Percentiles rank a stretch among this genome's conserved stretches.
phyloP scores from a whole-genome alignment of 2,113 vertebrate species.

The Coregonus clupeaformis region DNA sequence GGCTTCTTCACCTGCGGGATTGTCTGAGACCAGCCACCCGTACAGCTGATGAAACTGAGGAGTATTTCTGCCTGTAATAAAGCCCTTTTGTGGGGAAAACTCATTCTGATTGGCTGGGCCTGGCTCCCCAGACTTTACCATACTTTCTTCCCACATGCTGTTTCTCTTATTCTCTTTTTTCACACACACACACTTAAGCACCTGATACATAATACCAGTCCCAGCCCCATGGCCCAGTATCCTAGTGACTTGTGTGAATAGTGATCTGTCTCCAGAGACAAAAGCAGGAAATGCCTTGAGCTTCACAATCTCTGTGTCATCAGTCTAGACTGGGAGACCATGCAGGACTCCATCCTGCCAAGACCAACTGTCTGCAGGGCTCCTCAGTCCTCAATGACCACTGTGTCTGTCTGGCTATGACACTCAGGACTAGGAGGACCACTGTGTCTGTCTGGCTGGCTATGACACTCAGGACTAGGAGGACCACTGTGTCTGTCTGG shows the following conservation, averaged over 20 bases:
- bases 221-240: constrained; percentile 18
- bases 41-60: too few relatives aligned
- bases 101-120: too few relatives aligned
- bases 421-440: neutral
- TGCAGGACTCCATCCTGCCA: constrained; percentile 50
- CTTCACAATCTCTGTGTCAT: constrained; percentile 72
- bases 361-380: constrained; percentile 22
- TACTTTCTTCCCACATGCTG: neutral
- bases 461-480: neutral
- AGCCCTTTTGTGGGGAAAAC: too few relatives aligned
- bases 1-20: too few relatives aligned
- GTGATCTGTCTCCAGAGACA: constrained; percentile 53
- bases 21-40: too few relatives aligned
- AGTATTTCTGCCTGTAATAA: too few relatives aligned
- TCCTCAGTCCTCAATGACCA: constrained; percentile 1
- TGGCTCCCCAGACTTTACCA: neutral
- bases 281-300: constrained; percentile 71
- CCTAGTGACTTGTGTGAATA: constrained; percentile 4
- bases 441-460: neutral
- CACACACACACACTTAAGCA: constrained; percentile 4
- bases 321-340: constrained; percentile 55
- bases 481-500: neutral
- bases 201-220: constrained; percentile 38
- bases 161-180: neutral
- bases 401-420: neutral